These are phyloP conservation scores for Calameuta pallipes DNA, from an alignment of 2,888 invertebrate species.

Conservation along the genomic window DNA sequence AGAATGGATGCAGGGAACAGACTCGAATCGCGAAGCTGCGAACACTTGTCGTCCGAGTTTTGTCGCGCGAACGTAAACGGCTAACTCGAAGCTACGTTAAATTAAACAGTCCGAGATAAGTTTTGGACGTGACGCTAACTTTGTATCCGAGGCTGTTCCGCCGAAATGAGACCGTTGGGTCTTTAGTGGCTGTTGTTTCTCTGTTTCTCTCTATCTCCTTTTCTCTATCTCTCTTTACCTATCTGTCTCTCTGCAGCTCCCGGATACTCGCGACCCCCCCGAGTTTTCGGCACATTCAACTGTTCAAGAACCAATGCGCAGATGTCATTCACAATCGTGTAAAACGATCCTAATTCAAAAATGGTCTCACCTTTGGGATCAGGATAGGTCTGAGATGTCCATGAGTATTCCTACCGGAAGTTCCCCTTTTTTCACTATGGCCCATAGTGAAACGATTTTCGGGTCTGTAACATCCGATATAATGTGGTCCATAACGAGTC, in stretches of 20 bases:
- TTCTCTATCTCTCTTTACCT: background rate
- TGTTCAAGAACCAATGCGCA: background rate
- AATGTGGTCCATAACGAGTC: background rate
- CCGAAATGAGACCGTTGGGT: background rate
- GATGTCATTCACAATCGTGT: background rate
- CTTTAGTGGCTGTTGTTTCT: background rate
- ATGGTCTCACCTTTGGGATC: background rate
- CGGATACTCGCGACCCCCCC: background rate
- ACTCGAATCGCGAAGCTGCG: conserved; percentile 30
- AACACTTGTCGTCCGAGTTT: conserved; percentile 43
- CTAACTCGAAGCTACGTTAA: conserved; percentile 58
- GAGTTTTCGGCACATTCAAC: background rate
- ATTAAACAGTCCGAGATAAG: conserved; percentile 59
- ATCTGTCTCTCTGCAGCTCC: background rate
- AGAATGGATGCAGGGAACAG: background rate
- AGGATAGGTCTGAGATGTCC: background rate
- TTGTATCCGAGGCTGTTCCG: conserved; percentile 19
- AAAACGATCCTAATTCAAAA: background rate
- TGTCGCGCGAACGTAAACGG: conserved; percentile 48
- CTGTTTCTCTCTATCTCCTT: background rate
- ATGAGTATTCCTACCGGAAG: background rate
- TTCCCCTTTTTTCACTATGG: background rate
- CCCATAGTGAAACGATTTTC: background rate
- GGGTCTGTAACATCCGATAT: background rate
- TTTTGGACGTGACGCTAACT: conserved; percentile 54